A percentile compares a stretch with the other conserved stretches of the same genome.
These are phyloP conservation scores for Drosophila suzukii DNA, from an alignment of 1,140 invertebrate genomes.

Conservation along the genomic window DNA sequence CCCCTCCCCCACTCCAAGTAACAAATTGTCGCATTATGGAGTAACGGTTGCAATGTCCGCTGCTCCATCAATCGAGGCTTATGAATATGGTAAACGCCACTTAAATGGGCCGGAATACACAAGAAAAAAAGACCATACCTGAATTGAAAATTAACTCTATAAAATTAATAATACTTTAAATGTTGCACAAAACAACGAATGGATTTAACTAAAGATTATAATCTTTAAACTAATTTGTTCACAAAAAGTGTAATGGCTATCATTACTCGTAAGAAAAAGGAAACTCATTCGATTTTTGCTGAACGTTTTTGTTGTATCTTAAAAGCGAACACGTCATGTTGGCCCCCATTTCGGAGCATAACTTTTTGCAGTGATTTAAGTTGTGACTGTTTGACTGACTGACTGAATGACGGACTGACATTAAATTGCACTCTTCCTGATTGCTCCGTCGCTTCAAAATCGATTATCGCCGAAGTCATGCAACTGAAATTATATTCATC, in stretches of 20 bases:
- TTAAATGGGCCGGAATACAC: conserved; percentile 25
- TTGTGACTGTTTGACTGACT: conserved; percentile 36
- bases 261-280: neutral
- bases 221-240: neutral
- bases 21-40: conserved; percentile 67
- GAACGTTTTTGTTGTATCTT: neutral
- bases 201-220: too few relatives aligned
- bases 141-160: neutral
- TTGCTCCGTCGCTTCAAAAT: conserved; percentile 56
- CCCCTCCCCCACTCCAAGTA: conserved; percentile 17
- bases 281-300: neutral
- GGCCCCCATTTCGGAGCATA: conserved; percentile 9
- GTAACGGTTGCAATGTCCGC: conserved; percentile 66
- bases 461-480: conserved; percentile 55
- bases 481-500: conserved; percentile 40
- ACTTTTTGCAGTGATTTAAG: conserved; percentile 32
- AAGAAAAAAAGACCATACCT: conserved; percentile 6
- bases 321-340: conserved; percentile 17
- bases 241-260: neutral
- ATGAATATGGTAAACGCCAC: conserved; percentile 66
- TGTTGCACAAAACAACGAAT: too few relatives aligned
- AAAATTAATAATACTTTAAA: too few relatives aligned
- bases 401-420: conserved; percentile 51
- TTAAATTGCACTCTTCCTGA: conserved; percentile 78
- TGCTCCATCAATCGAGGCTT: conserved; percentile 47